Evolutionary conservation across 2,888 invertebrate genomes (phyloP).

Genomic region (Unio delphinus): DNA sequence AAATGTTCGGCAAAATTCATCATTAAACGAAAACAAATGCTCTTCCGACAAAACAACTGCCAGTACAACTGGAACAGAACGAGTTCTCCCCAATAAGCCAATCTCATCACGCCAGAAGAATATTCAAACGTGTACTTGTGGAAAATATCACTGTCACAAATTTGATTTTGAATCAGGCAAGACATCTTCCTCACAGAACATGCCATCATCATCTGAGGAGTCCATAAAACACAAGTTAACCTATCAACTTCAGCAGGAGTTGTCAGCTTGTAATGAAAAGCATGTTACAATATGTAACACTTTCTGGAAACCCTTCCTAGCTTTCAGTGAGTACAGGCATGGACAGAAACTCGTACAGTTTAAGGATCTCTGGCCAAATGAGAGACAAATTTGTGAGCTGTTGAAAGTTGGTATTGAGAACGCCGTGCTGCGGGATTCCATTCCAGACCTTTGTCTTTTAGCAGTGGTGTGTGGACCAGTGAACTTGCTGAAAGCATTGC

Average conservation of each 20-base stretch:
- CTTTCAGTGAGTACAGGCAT: conserved; percentile 50
- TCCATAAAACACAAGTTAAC: too few relatives aligned
- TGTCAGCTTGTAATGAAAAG: conserved; percentile 25
- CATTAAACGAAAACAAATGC: too few relatives aligned
- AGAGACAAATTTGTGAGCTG: conserved; percentile 31
- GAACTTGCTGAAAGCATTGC: conserved; percentile 43
- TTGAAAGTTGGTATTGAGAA: conserved; percentile 38
- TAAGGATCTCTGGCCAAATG: conserved; percentile 51
- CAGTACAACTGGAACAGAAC: too few relatives aligned
- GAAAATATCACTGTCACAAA: neutral
- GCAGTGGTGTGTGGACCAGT: conserved; percentile 53
- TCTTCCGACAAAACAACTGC: too few relatives aligned
- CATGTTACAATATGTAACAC: conserved; percentile 44
- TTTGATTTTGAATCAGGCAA: too few relatives aligned
- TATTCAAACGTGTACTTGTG: neutral
- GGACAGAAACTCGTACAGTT: conserved; percentile 46
- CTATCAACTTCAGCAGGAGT: conserved; percentile 3
- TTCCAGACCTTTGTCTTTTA: conserved; percentile 52
- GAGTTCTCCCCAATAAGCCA: too few relatives aligned
- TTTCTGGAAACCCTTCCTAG: conserved; percentile 58
- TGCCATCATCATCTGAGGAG: too few relatives aligned
- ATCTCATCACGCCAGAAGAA: too few relatives aligned
- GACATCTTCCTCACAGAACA: too few relatives aligned
- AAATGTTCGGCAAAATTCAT: too few relatives aligned
- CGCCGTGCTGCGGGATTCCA: conserved; percentile 38